Evolutionary conservation across 2,113 vertebrate genomes (phyloP), one percentile per base, ranked within the genome.

Genomic region (Coturnix japonica): DNA sequence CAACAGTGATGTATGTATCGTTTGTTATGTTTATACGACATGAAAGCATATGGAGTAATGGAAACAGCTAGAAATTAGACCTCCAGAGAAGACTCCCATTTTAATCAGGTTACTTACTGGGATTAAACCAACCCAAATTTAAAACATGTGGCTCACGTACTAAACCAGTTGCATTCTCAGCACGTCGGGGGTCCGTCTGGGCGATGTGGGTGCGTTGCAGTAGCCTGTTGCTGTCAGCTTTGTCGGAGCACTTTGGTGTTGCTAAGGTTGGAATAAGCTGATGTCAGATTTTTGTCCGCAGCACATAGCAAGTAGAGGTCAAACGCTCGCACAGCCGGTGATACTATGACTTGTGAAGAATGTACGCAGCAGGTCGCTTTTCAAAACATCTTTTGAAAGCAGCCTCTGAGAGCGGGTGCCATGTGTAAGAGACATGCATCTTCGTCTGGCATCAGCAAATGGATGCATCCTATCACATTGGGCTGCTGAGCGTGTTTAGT

Each of bases 271-370:
- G 87, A 95, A 93, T 94, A 96, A 96, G 87, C 94, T 96, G 89
- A 89, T 96, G 91, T 92, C 91, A 96, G 94, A 93, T 93, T 95
- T 94, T 96, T 95, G 94, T 89, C 89, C 81, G 35, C 63, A 23
- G 84, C 23, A 60, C 95, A 71, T 87, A 83, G 89, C 94, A 78
- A 94, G 91, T 57, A 94, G 94, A 95, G 94, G 94, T 96, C 93
- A 94, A 91, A 92, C 87, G 59, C 91, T 91, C 77, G 92, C 78
- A 43, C 59, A 72, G 93, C 77, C 66, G 25, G 54, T 89, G 93
- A 94, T 95, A 92, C 81, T 93, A 64, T 97, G 91, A 92, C 91
- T 94, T 83, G 94, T 81, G 54, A 95, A 94, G 95, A 96, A 96
- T 96, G 94, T 91, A 91, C 44, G 65, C 84, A 89, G 94, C 83